Base-by-base conservation (phyloP, 2,888 invertebrate genomes). In the Pyralis farinalis region DNA sequence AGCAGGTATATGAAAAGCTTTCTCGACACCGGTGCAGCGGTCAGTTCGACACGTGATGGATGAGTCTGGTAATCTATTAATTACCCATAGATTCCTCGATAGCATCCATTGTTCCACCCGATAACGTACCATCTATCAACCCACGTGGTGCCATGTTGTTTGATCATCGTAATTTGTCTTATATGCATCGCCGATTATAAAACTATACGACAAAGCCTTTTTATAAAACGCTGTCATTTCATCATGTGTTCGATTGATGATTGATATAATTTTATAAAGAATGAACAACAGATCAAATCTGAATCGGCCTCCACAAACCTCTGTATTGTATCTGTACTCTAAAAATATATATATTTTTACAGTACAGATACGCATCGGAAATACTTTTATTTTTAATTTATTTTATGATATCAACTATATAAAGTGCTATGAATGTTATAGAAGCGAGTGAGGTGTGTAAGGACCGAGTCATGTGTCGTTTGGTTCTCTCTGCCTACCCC, bases 61-160 rank as follows among this genome's bases (percentile, higher is more conserved):
- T 84, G 71, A 59, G 55, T 57, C 50, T 51, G 51, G 57, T 77
- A 69, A 82, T 76, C 77, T 81, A 83, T 86, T 86, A 87, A 88
- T 87, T 86, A 87, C 77, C 64, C 55, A 63, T 66, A 69, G 76
- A 77, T 80, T 65, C 73, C 71, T 67, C 71, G 75, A 75, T 80
- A 63, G 58, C 66, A 62, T 67, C 75, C 72, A 85, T 87, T 87
- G 85, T 86, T 80, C 71, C 68, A 60, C 53, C 47, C 62, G 72
- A 70, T 72, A 71, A 52, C 51, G 49, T 49, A 63, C 66, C 67
- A 85, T 88, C 80, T 66, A 83, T 86, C 86, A 85, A 81, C 73
- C 79, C 64, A 77, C 79, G 76, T 75, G 77, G 66, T 79, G 80
- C 80, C 84, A 67, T 75, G 78, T 84, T 66, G 66, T 71, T 73